A percentile compares a stretch with the other conserved stretches of the same genome.
Conservation (phyloP, 2,797 vertebrate species). For the Cyprinodon diabolis region DNA sequence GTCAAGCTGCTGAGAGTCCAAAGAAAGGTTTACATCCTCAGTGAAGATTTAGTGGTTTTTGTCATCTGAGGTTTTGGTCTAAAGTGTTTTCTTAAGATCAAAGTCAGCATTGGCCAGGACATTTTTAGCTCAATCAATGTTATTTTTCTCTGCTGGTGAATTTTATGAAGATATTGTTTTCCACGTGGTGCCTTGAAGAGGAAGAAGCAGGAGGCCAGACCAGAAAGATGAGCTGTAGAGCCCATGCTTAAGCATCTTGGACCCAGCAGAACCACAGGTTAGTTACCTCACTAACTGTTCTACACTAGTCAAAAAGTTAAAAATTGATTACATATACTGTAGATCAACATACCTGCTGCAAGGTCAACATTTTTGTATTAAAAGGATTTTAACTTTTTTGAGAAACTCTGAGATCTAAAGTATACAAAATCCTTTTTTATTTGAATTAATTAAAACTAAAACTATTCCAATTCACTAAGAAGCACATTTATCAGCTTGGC, state of each 20-base stretch:
- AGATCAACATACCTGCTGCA: not conserved
- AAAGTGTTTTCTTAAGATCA: too few relatives aligned
- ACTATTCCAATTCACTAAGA: not conserved
- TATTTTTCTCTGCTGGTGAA: not conserved
- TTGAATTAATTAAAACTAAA: not conserved
- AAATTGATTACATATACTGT: not conserved
- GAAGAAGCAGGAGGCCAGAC: not conserved
- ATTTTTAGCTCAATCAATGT: not conserved
- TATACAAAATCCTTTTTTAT: not conserved
- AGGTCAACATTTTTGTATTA: too few relatives aligned
- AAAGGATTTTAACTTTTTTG: not conserved
- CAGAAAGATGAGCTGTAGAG: not conserved
- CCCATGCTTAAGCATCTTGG: too few relatives aligned
- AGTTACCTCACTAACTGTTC: too few relatives aligned
- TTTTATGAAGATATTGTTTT: not conserved
- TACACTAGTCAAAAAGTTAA: not conserved
- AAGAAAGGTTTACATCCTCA: not conserved
- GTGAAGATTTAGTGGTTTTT: not conserved
- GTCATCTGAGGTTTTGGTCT: not conserved
- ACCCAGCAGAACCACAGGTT: not conserved
- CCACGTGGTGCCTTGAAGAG: not conserved
- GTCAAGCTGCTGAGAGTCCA: not conserved
- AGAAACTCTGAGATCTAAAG: not conserved
- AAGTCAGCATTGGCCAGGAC: not conserved
- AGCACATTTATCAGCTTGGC: conserved; percentile 22